A percentile compares a stretch with the other conserved stretches of the same genome.
Conservation (phyloP, 2,113 vertebrate species). For the Rallus limicola region DNA sequence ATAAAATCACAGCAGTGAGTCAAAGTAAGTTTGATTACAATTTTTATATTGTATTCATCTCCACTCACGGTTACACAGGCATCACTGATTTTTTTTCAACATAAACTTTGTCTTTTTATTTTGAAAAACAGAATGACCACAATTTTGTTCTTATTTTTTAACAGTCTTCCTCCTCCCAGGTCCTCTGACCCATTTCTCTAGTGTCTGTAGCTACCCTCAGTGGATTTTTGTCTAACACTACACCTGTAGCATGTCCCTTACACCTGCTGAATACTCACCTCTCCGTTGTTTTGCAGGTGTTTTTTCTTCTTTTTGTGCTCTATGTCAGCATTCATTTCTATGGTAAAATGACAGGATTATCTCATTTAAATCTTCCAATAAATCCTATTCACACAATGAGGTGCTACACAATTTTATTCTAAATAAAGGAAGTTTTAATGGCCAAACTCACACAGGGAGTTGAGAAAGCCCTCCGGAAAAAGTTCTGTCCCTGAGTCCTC, state of each 20-base stretch:
- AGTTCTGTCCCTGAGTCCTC: neutral
- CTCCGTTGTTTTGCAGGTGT: neutral
- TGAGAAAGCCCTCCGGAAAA: rapidly evolving
- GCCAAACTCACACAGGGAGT: neutral
- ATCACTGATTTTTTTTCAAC: neutral
- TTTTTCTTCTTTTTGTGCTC: neutral
- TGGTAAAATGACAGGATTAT: neutral
- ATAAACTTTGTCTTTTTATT: neutral
- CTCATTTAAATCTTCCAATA: neutral
- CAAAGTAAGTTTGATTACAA: neutral
- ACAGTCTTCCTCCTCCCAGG: rapidly evolving
- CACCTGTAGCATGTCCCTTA: neutral
- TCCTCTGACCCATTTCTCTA: neutral
- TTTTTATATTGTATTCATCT: neutral
- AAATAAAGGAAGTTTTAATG: neutral
- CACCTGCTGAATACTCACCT: neutral
- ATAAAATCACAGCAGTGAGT: neutral
- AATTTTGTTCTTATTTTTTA: neutral
- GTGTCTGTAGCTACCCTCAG: neutral
- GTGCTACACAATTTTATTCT: neutral
- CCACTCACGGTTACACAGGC: neutral
- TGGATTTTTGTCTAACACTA: neutral
- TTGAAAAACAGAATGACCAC: neutral
- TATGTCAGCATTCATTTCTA: neutral
- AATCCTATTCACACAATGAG: neutral